These are phyloP conservation scores for Rhopalosiphum padi DNA, from an alignment of 1,140 invertebrate genomes.

Conservation along the genomic window DNA sequence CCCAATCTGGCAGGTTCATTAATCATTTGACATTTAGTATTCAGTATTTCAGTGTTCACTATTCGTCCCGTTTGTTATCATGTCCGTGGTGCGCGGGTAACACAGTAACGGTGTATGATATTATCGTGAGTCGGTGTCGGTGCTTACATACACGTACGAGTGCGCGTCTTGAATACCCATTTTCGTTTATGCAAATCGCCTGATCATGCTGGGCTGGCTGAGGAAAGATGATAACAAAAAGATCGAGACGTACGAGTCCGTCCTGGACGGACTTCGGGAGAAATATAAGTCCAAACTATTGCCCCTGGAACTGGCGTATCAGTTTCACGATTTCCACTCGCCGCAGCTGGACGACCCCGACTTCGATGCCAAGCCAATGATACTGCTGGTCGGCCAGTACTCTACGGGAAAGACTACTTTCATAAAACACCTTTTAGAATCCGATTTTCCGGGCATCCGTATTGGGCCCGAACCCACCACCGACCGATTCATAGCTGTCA, in stretches of 20 bases:
- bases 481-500: constrained; percentile 76
- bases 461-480: constrained; percentile 75
- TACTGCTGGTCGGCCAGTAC: constrained; percentile 77
- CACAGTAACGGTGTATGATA: background rate
- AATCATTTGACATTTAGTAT: background rate
- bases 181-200: background rate
- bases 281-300: constrained; percentile 73
- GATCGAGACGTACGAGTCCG: constrained; percentile 61
- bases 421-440: constrained; percentile 72
- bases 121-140: background rate
- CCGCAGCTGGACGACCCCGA: constrained; percentile 76
- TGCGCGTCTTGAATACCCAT: background rate
- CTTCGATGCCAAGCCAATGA: constrained; percentile 79
- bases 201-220: constrained; percentile 47
- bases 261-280: constrained; percentile 66
- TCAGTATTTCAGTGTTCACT: background rate
- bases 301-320: constrained; percentile 74
- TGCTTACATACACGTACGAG: background rate
- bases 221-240: constrained; percentile 45
- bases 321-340: constrained; percentile 80
- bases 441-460: constrained; percentile 73
- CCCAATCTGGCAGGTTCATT: background rate
- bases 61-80: background rate
- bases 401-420: constrained; percentile 81
- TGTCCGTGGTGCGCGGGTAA: background rate